Conservation (phyloP, 2,797 vertebrate genomes). For the Bovichtus diacanthus region DNA sequence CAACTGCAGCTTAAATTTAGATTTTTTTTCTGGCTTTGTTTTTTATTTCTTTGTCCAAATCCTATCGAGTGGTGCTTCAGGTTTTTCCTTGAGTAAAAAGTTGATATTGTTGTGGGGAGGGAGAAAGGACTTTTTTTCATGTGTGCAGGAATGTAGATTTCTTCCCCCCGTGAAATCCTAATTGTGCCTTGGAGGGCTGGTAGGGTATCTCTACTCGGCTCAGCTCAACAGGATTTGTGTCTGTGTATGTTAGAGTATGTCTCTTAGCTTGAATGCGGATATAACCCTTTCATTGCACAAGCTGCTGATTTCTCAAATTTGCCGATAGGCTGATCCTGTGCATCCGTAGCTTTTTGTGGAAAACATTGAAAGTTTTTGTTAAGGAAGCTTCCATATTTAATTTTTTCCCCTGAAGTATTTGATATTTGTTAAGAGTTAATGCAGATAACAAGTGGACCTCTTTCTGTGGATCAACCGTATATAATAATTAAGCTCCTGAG, state of each 20-base stretch:
- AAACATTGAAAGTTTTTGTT: slow-evolving; percentile 76
- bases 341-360: slow-evolving; percentile 76
- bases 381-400: slow-evolving; percentile 46
- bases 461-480: slow-evolving; percentile 40
- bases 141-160: slow-evolving; percentile 91
- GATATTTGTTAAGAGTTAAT: slow-evolving; percentile 41
- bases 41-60: slow-evolving; percentile 84
- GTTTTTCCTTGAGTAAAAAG: slow-evolving; percentile 87
- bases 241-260: slow-evolving; percentile 84
- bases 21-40: slow-evolving; percentile 80
- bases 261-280: slow-evolving; percentile 85
- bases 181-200: slow-evolving; percentile 90
- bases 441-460: slow-evolving; percentile 36
- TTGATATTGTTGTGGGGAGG: slow-evolving; percentile 85
- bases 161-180: slow-evolving; percentile 90
- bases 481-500: slow-evolving; percentile 51
- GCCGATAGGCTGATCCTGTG: slow-evolving; percentile 85
- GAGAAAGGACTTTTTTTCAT: slow-evolving; percentile 87
- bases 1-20: slow-evolving; percentile 81
- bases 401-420: slow-evolving; percentile 36
- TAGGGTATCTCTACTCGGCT: slow-evolving; percentile 87
- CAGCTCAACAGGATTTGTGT: slow-evolving; percentile 90
- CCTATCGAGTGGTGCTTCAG: slow-evolving; percentile 84
- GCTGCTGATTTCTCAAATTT: slow-evolving; percentile 82
- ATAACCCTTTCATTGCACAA: slow-evolving; percentile 88